Evolutionary conservation across 2,888 invertebrate genomes (phyloP).

Genomic region (Drosophila anceps): DNA sequence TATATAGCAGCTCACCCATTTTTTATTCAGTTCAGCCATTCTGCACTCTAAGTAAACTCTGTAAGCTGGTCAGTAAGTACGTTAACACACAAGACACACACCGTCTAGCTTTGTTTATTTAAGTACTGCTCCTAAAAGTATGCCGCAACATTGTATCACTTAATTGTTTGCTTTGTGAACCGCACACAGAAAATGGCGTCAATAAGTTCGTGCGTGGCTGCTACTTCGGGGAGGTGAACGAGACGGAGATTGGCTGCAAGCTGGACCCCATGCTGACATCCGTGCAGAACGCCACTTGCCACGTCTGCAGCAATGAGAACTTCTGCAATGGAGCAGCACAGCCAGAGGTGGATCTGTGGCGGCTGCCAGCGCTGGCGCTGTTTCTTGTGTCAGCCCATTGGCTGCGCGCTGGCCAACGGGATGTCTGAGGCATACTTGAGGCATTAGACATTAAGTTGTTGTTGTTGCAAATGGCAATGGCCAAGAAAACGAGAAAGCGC

Average conservation of each 20-base stretch:
- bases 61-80: background rate
- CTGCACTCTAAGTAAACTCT: no score
- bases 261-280: conserved; percentile 73
- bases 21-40: background rate
- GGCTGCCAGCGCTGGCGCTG: conserved; percentile 29
- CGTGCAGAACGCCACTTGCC: conserved; percentile 70
- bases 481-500: conserved; percentile 39
- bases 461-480: conserved; percentile 41
- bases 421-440: conserved; percentile 50
- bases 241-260: conserved; percentile 75
- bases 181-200: conserved; percentile 70
- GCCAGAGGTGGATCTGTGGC: conserved; percentile 25
- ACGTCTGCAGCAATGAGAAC: conserved; percentile 76
- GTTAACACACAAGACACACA: background rate
- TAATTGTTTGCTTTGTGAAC: conserved; percentile 29
- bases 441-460: conserved; percentile 28
- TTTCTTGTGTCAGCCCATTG: conserved; percentile 19
- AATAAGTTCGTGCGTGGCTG: conserved; percentile 76
- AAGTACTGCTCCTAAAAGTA: conserved; percentile 54
- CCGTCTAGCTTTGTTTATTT: background rate
- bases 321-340: conserved; percentile 72
- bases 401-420: conserved; percentile 33
- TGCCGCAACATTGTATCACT: conserved; percentile 33
- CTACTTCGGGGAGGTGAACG: conserved; percentile 81
- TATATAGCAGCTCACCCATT: no score